Evolutionary conservation across 2,113 vertebrate genomes (phyloP), one percentile per base, ranked within the genome.

Genomic region (Anser brachyrhynchus): DNA sequence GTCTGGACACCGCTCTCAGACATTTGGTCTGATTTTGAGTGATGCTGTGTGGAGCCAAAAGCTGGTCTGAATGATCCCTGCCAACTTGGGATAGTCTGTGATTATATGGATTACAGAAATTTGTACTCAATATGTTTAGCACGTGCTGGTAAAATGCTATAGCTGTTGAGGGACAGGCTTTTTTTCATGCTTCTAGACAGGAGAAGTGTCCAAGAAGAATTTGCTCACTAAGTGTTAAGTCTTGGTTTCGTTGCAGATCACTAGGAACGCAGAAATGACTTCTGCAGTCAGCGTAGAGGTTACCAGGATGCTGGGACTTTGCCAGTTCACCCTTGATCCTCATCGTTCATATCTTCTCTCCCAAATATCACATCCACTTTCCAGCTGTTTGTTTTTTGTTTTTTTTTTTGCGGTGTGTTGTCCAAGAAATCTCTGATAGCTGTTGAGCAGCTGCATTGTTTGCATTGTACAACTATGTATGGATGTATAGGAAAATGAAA

Each of bases 141-240:
- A 3, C 0, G 18, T 21, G n/a, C 57, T 71, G 28, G 6, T 44
- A 18, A 25, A 10, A 7, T 31, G 11, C 5, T 19, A 15, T 1
- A 21, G 44, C 2, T 26, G 52, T 6, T 19, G 29, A 37, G 41
- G 23, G 15, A 11, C 23, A 39, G 46, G 29, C 21, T 49, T 46
- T 49, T 20, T 29, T 49, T 22, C 16, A 1, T 17, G 17, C 49
- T 43, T 33, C n/a, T 64, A 65, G 46, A 46, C 11, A 20, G 31
- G 37, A 10, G 29, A 10, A 8, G 52, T 25, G 46, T 58, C 62
- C 67, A 14, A 10, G 33, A 14, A 44, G 29, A 22, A 12, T 31
- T 55, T 25, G 9, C 73, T 13, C 2, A 1, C 59, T 51, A 16
- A 72, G 33, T 37, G 22, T 26, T 8, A 2, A 51, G 1, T 23